These are phyloP conservation scores for Emydura subglobosa DNA, from an alignment of 2,113 vertebrate species.

Conservation along the genomic window DNA sequence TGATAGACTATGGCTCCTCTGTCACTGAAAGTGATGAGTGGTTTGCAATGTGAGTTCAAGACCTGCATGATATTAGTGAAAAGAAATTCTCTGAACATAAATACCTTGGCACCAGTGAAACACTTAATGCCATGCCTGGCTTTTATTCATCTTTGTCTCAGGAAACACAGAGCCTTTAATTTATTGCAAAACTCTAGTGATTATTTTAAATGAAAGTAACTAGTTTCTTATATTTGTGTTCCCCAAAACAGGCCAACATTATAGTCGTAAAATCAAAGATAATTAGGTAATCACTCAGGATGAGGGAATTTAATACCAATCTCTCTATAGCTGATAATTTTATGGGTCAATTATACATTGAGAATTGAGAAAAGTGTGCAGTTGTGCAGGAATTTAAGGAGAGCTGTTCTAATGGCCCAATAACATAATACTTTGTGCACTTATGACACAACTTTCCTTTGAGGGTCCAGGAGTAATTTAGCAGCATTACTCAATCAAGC, in stretches of 20 bases:
- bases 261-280: neutral
- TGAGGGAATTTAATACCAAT: neutral
- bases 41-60: conserved; percentile 16
- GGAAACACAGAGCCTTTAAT: neutral
- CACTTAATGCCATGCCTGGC: neutral
- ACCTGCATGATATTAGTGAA: conserved; percentile 10
- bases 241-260: neutral
- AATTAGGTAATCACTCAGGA: neutral
- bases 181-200: neutral
- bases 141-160: conserved; percentile 21
- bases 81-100: conserved; percentile 32
- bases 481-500: neutral
- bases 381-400: neutral
- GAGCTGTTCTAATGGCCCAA: neutral
- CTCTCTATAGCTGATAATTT: neutral
- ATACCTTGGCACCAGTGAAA: neutral
- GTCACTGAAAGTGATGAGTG: neutral
- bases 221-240: neutral
- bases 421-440: neutral
- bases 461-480: neutral
- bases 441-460: neutral
- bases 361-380: neutral
- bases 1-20: neutral
- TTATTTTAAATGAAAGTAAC: neutral
- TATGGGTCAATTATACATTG: neutral